Percentiles rank a stretch among this genome's conserved stretches.
These are phyloP conservation scores for Globodera rostochiensis DNA, from an alignment of 1,140 invertebrate genomes.

Conservation along the genomic window DNA sequence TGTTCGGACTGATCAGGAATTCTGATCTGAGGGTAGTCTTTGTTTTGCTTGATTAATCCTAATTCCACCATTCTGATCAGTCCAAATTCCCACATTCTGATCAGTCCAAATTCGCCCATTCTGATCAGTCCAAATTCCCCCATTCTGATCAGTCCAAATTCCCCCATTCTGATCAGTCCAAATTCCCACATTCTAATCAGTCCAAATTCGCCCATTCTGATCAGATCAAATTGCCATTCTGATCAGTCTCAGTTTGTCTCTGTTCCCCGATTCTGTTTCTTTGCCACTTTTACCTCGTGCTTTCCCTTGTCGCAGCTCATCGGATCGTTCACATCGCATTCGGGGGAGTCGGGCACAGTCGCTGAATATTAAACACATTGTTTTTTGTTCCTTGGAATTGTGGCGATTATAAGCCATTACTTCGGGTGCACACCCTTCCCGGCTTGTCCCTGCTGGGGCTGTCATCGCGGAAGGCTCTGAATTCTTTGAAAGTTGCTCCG, in stretches of 20 bases:
- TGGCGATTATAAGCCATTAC: slow-evolving; percentile 31
- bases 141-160: neutral
- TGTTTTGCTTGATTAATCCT: too few species aligned
- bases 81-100: too few species aligned
- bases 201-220: neutral
- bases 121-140: neutral
- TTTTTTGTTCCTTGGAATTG: neutral
- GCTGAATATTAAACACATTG: slow-evolving; percentile 42
- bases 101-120: too few species aligned
- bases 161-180: neutral
- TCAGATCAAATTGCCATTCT: neutral
- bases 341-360: slow-evolving; percentile 54
- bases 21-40: too few species aligned
- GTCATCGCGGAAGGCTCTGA: slow-evolving; percentile 54
- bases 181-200: neutral
- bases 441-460: slow-evolving; percentile 48
- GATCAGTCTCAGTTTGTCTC: neutral
- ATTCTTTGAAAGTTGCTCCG: neutral
- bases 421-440: slow-evolving; percentile 57
- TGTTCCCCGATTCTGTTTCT: neutral
- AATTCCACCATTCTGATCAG: too few species aligned
- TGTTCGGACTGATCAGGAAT: too few species aligned
- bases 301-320: slow-evolving; percentile 62
- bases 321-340: slow-evolving; percentile 65
- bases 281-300: slow-evolving; percentile 44